Evolutionary conservation across 2,888 invertebrate genomes (phyloP), one percentile per base, ranked within the genome.

Genomic region (Brassicogethes aeneus): DNA sequence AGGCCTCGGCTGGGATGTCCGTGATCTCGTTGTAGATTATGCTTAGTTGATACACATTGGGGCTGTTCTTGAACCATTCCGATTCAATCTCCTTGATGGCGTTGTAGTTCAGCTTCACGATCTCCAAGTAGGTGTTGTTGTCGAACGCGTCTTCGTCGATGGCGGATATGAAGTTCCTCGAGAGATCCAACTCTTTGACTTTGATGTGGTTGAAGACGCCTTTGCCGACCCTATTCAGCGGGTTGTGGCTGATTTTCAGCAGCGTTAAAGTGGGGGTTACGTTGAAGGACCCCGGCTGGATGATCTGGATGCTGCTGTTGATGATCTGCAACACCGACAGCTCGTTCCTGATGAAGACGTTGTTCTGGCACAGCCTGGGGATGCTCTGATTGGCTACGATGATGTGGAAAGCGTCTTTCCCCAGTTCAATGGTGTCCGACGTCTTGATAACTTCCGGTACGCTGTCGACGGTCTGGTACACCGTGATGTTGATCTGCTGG

Each of bases 121-220:
- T 54, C 42, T 61, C 57, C 35, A 64, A 46, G 29, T 52, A 45
- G 1, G 57, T 52, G 50, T 57, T 56, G 42, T 60, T 53, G 38
- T 59, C 57, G 30, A 64, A 58, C 2, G 61, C 60, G 14, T 52
- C 54, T 2, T 51, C 41, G 17, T 57, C 56, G 10, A 64, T 60
- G 10, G 40, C 36, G 1, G 44, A 45, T 33, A 64, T 57, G 10
- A 38, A 45, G 41, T 64, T 64, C 34, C 50, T 41, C 1, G 59
- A 56, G 34, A 62, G 42, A 45, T 62, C 62, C 16, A 64, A 43
- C 42, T 57, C 57, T 34, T 60, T 58, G 1, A 57, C 44, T 34
- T 50, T 48, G 3, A 64, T 37, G 3, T 48, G 36, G 36, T 60
- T 59, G 41, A 63, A 63, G 5, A 62, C 53, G 2, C 57, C 60